Conservation (phyloP, 2,797 vertebrate genomes). For the Malacoraja senta region DNA sequence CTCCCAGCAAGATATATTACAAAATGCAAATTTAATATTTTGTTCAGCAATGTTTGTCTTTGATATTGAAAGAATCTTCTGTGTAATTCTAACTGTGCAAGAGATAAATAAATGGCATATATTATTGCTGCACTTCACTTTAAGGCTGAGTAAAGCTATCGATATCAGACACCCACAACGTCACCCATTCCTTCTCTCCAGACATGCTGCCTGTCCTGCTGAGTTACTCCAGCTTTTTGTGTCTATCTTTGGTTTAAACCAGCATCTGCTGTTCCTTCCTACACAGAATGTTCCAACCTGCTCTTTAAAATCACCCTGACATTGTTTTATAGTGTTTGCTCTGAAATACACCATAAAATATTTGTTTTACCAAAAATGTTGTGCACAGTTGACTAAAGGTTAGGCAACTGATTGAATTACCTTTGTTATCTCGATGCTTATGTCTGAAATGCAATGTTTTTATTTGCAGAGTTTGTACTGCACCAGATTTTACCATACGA, state of each 20-base stretch:
- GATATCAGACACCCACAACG: too few species aligned
- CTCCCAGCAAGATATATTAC: not conserved
- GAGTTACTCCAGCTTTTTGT: too few species aligned
- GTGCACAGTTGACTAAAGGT: not conserved
- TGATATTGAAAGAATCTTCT: not conserved
- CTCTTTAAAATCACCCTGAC: not conserved
- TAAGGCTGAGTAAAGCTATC: not conserved
- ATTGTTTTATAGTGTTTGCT: not conserved
- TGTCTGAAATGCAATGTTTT: conserved; percentile 18
- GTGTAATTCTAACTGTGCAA: not conserved
- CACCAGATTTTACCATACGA: conserved; percentile 84
- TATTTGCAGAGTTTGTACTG: conserved; percentile 79
- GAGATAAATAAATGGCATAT: not conserved
- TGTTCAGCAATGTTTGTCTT: not conserved
- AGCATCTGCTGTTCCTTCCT: too few species aligned
- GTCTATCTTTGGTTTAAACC: too few species aligned
- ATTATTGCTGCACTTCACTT: not conserved
- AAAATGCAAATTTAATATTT: not conserved
- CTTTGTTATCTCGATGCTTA: not conserved
- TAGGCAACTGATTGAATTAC: not conserved
- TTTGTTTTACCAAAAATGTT: not conserved
- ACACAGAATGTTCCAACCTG: not conserved
- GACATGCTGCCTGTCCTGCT: too few species aligned
- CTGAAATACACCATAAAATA: not conserved
- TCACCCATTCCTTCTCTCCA: too few species aligned